Percentiles rank a stretch among this genome's conserved stretches.
These are phyloP conservation scores for Drepana falcataria DNA, from an alignment of 2,888 invertebrate species.

Conservation along the genomic window DNA sequence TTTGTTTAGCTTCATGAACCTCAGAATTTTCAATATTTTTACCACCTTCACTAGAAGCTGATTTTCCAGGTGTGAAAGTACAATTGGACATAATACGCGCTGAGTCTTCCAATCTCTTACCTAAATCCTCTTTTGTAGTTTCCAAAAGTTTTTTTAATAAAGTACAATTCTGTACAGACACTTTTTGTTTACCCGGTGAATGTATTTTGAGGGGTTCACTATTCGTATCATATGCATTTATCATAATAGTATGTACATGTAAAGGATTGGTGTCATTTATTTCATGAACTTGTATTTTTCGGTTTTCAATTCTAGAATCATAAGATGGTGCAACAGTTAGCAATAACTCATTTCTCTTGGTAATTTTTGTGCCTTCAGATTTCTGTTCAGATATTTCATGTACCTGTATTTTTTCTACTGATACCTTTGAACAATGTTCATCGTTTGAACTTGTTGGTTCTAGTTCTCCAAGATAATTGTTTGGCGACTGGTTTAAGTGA, in stretches of 20 bases:
- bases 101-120: constrained; percentile 34
- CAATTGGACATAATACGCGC: constrained; percentile 30
- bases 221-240: constrained; percentile 7
- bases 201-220: constrained; percentile 16
- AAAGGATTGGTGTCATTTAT: constrained; percentile 10
- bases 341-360: constrained; percentile 8
- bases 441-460: constrained; percentile 10
- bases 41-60: constrained; percentile 16
- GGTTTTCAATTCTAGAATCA: constrained; percentile 11
- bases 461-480: constrained; percentile 28
- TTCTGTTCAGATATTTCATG: not conserved
- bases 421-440: constrained; percentile 1
- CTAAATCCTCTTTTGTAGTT: constrained; percentile 49
- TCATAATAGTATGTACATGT: constrained; percentile 3
- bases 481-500: constrained; percentile 11
- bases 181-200: constrained; percentile 28
- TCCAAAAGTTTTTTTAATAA: constrained; percentile 65
- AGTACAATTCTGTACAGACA: constrained; percentile 59
- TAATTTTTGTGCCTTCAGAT: constrained; percentile 4
- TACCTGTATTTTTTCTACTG: constrained; percentile 1
- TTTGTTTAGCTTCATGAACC: constrained; percentile 18
- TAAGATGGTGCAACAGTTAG: constrained; percentile 6
- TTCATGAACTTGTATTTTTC: constrained; percentile 10
- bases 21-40: constrained; percentile 28
- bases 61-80: constrained; percentile 25